A percentile compares a stretch with the other conserved stretches of the same genome.
Conservation (phyloP, 2,888 invertebrate genomes). For the Microplitis manilae region DNA sequence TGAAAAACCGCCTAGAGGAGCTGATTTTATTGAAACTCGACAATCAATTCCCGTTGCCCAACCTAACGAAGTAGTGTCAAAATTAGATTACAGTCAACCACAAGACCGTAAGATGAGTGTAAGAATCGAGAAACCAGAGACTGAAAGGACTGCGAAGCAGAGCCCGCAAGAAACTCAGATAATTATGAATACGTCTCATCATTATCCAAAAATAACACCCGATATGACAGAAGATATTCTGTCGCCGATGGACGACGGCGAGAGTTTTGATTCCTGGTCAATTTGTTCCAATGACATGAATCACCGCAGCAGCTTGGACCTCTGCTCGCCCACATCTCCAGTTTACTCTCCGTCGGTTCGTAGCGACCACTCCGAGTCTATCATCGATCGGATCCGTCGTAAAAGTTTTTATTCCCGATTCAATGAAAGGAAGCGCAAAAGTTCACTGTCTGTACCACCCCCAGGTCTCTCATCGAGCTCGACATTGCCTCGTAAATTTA, state of each 20-base stretch:
- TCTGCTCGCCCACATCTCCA: constrained; percentile 73
- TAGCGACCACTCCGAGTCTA: constrained; percentile 75
- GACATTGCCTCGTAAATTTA: constrained; percentile 71
- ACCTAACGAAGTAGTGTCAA: too few species aligned
- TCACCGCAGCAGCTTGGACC: constrained; percentile 59
- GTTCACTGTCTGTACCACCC: constrained; percentile 77
- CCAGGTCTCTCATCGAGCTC: constrained; percentile 58
- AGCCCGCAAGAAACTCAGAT: constrained; percentile 17
- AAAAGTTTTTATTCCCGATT: constrained; percentile 93
- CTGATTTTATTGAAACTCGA: constrained; percentile 54
- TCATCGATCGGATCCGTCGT: constrained; percentile 88
- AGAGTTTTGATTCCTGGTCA: constrained; percentile 79
- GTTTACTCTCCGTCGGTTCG: constrained; percentile 58
- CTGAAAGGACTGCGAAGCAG: neutral
- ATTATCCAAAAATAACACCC: constrained; percentile 9
- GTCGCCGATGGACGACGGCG: constrained; percentile 76
- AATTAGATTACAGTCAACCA: neutral
- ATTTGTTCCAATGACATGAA: constrained; percentile 75
- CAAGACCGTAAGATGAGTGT: neutral
- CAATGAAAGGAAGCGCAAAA: constrained; percentile 86
- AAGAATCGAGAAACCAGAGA: neutral
- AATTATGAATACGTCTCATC: neutral
- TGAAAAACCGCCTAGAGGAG: constrained; percentile 56
- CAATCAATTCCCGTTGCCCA: constrained; percentile 38
- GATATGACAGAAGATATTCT: constrained; percentile 57